Evolutionary conservation across 2,113 vertebrate species (phyloP).

Genomic region (Galbula dea): DNA sequence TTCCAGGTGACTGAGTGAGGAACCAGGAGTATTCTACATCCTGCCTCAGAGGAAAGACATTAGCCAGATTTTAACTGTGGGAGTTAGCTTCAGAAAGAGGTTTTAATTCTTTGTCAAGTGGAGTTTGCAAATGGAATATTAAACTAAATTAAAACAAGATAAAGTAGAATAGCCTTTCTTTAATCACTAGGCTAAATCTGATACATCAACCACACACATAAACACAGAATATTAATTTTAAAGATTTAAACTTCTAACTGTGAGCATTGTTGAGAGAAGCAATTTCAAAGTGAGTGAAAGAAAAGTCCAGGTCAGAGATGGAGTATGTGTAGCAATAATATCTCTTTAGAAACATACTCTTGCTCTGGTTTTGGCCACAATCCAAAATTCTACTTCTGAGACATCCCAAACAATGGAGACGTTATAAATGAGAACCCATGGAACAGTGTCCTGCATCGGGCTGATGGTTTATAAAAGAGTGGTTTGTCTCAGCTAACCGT

Average conservation of each 20-base stretch:
- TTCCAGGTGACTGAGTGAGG: neutral
- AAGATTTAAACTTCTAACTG: neutral
- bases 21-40: neutral
- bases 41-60: neutral
- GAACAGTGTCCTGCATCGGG: neutral
- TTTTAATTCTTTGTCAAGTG: neutral
- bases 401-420: neutral
- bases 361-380: neutral
- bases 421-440: neutral
- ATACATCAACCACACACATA: neutral
- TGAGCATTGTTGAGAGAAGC: neutral
- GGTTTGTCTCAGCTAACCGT: neutral
- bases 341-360: neutral
- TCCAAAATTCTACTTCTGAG: slow-evolving; percentile 7
- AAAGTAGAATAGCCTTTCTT: neutral
- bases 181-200: neutral
- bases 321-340: neutral
- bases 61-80: neutral
- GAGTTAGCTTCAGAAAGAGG: neutral
- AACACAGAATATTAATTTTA: neutral
- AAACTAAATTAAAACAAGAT: neutral
- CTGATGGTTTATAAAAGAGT: neutral
- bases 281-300: neutral
- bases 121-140: neutral
- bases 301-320: neutral